Evolutionary conservation across 1,140 invertebrate genomes (phyloP), one percentile per base, ranked within the genome.

Genomic region (Daktulosphaira vitifoliae): DNA sequence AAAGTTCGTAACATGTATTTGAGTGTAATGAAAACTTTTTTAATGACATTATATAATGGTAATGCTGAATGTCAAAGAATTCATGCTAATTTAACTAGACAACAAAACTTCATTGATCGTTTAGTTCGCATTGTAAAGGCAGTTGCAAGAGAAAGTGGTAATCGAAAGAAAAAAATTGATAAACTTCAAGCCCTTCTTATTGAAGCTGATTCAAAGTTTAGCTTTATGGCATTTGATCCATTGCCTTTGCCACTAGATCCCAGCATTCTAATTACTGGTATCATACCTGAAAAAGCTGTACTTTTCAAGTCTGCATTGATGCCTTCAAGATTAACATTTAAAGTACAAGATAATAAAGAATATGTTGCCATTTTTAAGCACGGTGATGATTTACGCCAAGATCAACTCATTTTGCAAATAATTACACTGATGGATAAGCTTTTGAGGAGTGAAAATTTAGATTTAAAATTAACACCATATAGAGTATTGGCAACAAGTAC

Each of bases 401-500:
- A 99, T 79, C 96, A 99, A 76, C 80, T 99, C 0, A 93, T 99
- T 68, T 76, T 99, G 54, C 89, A 93, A 76, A 98, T 98, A 77
- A 98, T 99, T 66, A 93, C 92, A 0, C 78, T 99, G 4, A 99
- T 99, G 95, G 97, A 99, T 77, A 90, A 95, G 76, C 76, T 99
- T 20, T 76, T 99, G 33, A 79, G 91, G 46, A 81, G 89, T 69
- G 92, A 96, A 77, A 97, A 98, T 77, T 77, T 98, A 33, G 94
- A 98, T 79, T 79, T 98, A 33, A 96, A 95, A 74, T 73, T 99
- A 65, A 97, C 93, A 1, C 94, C 96, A 0, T 98, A 98, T 72
- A 86, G 89, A 65, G 87, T 90, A 11, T 76, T 99, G 38, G 94
- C 96, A 2, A 98, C 94, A 0, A 93, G 91, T 72, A 92, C 87